Base-by-base conservation (phyloP, 2,113 vertebrate species). In the Riparia riparia region DNA sequence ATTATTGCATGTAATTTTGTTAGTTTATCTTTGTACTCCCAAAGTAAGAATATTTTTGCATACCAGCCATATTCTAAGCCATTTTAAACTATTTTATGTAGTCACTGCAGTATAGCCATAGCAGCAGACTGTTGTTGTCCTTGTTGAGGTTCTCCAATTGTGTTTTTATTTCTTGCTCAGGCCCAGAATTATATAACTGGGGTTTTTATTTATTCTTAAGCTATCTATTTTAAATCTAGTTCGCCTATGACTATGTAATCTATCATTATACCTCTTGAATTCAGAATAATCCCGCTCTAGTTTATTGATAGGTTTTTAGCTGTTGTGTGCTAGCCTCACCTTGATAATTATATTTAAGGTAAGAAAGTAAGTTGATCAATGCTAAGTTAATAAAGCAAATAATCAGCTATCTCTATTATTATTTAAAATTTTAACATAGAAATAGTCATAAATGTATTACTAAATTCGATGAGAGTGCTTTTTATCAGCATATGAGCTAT, bases 191-290 rank as follows among this genome's bases (percentile, higher is more conserved):
- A 47, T 57, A 11, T 49, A 65, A 42, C 12, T 24, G 5, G 13
- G 2, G 1, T 5, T 0, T 86, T 70, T 45, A 7, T 54, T 79
- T 42, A 34, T 58, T 58, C 10, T 61, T 56, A 18, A 0, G 2
- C 20, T 63, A 13, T 28, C 13, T 65, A 9, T 29, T 68, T 87
- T 44, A 86, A 86, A 78, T 61, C 16, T 73, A 37, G 2, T 57
- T 87, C 10, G 29, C 17, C 9, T 73, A 2, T 58, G n/a, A 39
- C 47, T 82, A 2, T 17, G 9, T 64, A 19, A 60, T 56, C 26
- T 53, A 7, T 74, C 29, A 31, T 80, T 31, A 29, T 34, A 54
- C 4, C 12, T 47, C 29, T 56, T 79, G 20, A n/a, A 57, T 60
- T 90, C 31, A 53, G 50, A 53, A 50, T 72, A 73, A 82, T 64